These are phyloP conservation scores for Ectemnius lituratus DNA, from an alignment of 2,888 invertebrate species.

Conservation along the genomic window DNA sequence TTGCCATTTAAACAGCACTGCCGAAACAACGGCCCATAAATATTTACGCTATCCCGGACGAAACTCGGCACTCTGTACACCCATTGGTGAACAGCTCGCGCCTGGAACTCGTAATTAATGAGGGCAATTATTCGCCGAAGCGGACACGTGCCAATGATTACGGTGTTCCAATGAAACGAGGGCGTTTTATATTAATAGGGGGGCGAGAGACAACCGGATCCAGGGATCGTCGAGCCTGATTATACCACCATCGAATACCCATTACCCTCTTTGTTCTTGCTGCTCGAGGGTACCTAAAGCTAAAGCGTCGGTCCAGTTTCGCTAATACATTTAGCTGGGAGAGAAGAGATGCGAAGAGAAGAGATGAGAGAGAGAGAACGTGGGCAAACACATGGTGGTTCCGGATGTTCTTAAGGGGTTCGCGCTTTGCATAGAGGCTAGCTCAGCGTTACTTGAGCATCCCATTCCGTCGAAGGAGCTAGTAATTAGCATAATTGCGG, in stretches of 20 bases:
- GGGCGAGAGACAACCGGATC: not conserved
- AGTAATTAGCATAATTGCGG: constrained; percentile 36
- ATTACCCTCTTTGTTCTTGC: too few relatives aligned
- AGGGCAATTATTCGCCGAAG: constrained; percentile 7
- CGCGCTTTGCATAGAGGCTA: too few relatives aligned
- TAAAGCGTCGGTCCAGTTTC: too few relatives aligned
- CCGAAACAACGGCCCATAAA: not conserved
- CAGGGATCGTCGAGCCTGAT: too few relatives aligned
- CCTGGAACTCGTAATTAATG: constrained; percentile 1
- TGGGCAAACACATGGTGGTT: too few relatives aligned
- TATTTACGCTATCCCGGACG: not conserved
- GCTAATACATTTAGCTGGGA: too few relatives aligned
- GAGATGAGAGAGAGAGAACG: too few relatives aligned
- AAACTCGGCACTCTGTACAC: not conserved
- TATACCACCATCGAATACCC: too few relatives aligned
- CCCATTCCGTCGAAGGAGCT: constrained; percentile 8
- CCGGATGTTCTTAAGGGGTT: too few relatives aligned
- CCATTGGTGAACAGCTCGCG: not conserved
- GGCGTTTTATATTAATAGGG: constrained; percentile 1
- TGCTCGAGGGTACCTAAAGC: too few relatives aligned
- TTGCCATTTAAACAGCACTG: not conserved
- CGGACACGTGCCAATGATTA: not conserved
- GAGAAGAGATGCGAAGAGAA: too few relatives aligned
- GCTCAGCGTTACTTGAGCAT: not conserved
- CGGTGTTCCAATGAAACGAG: not conserved